A percentile compares a stretch with the other conserved stretches of the same genome.
Evolutionary conservation across 2,797 vertebrate species (phyloP).

Genomic region (Percopsis omiscomaycus): DNA sequence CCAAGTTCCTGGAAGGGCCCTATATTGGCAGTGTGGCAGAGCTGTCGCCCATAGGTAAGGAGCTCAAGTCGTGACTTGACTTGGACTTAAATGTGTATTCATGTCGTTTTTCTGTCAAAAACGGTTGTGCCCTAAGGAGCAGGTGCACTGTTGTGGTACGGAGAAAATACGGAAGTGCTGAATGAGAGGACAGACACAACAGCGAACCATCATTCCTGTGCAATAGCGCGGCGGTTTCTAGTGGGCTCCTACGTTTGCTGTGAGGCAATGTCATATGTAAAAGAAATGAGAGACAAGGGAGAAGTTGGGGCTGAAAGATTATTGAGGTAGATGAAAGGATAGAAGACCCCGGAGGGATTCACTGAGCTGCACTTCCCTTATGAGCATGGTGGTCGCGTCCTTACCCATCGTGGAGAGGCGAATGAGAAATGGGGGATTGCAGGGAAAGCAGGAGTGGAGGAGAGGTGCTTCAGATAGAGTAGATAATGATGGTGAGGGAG

Average conservation of each 20-base stretch:
- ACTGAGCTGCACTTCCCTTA: slow-evolving; percentile 31
- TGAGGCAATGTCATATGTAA: slow-evolving; percentile 3
- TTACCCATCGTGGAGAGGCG: slow-evolving; percentile 36
- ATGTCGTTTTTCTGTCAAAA: too few species aligned
- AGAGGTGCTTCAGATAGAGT: slow-evolving; percentile 32
- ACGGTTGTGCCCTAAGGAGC: too few species aligned
- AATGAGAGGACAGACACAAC: background rate
- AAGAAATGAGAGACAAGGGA: slow-evolving; percentile 32
- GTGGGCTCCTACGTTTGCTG: background rate
- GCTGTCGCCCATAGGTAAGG: slow-evolving; percentile 90
- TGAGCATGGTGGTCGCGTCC: slow-evolving; percentile 46
- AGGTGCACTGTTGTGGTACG: too few species aligned
- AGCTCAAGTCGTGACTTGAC: slow-evolving; percentile 7
- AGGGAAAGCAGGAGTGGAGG: slow-evolving; percentile 1
- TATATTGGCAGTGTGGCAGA: slow-evolving; percentile 96
- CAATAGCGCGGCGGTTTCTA: background rate
- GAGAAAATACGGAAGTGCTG: too few species aligned
- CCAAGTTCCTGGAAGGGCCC: slow-evolving; percentile 93
- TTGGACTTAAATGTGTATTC: background rate
- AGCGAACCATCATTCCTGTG: background rate
- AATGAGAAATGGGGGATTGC: slow-evolving; percentile 30
- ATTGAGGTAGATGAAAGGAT: slow-evolving; percentile 6
- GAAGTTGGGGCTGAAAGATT: slow-evolving; percentile 18
- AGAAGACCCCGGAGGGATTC: background rate
- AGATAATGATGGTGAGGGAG: slow-evolving; percentile 21